Conservation (phyloP, 2,888 invertebrate genomes). For the Eremobia ochroleuca region DNA sequence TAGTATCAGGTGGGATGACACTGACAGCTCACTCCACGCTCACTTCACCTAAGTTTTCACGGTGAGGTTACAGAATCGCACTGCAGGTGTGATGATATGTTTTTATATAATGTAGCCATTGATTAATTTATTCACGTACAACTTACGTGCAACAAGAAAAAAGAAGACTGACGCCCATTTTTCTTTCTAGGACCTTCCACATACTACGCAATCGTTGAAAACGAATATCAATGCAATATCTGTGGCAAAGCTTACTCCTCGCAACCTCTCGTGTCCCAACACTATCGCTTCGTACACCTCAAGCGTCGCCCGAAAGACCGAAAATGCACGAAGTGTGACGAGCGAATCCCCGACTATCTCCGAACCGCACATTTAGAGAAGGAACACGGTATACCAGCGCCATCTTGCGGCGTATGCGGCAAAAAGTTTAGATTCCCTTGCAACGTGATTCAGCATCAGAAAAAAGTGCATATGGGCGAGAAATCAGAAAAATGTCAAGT, state of each 20-base stretch:
- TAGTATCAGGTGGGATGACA: no score
- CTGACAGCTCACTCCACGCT: no score
- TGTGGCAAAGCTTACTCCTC: slow-evolving; percentile 75
- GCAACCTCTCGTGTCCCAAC: slow-evolving; percentile 78
- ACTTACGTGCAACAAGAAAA: slow-evolving; percentile 16
- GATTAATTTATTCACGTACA: not conserved
- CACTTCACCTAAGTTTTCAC: no score
- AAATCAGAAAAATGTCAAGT: slow-evolving; percentile 83
- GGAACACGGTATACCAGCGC: slow-evolving; percentile 78
- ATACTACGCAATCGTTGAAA: slow-evolving; percentile 70
- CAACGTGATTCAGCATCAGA: slow-evolving; percentile 77
- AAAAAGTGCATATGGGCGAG: slow-evolving; percentile 79
- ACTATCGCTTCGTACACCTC: slow-evolving; percentile 79
- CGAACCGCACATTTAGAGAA: slow-evolving; percentile 79
- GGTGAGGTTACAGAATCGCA: no score
- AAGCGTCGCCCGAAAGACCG: slow-evolving; percentile 74
- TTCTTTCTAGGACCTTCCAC: slow-evolving; percentile 76
- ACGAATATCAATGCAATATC: slow-evolving; percentile 72
- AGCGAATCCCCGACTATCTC: slow-evolving; percentile 72
- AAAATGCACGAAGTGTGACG: slow-evolving; percentile 77
- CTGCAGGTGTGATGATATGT: not conserved
- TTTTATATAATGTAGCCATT: not conserved
- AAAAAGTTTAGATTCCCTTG: slow-evolving; percentile 79
- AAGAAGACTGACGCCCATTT: slow-evolving; percentile 66
- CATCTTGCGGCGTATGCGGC: slow-evolving; percentile 78